phyloP scores from a whole-genome alignment of 1,140 invertebrate genomes.

The Drosophila dunni region DNA sequence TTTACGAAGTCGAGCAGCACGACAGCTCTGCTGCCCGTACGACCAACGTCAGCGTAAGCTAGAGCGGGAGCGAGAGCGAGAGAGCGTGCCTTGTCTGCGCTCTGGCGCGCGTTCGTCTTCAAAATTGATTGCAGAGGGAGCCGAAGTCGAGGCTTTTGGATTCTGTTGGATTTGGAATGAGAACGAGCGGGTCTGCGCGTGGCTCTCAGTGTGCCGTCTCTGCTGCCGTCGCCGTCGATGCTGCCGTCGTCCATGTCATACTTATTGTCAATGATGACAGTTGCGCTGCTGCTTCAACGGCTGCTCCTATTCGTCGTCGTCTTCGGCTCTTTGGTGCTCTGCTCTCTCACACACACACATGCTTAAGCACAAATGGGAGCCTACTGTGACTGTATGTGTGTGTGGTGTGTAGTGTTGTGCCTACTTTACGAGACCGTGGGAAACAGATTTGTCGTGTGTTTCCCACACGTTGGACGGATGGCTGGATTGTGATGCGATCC shows the following conservation, averaged over 20 bases:
- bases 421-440: conserved; percentile 86
- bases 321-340: conserved; percentile 50
- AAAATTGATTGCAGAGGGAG: conserved; percentile 71
- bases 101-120: conserved; percentile 76
- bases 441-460: conserved; percentile 87
- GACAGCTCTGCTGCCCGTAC: conserved; percentile 12
- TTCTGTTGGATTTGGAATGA: conserved; percentile 46
- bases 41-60: background rate
- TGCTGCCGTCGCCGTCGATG: conserved; percentile 20
- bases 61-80: conserved; percentile 43
- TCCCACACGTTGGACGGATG: conserved; percentile 86
- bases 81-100: conserved; percentile 64
- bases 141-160: conserved; percentile 55
- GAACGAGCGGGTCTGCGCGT: conserved; percentile 63
- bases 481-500: conserved; percentile 84
- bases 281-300: conserved; percentile 71
- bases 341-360: conserved; percentile 26
- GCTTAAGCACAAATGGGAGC: conserved; percentile 47
- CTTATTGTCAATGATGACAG: conserved; percentile 85
- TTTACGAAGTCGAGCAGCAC: conserved; percentile 27
- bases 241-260: conserved; percentile 76
- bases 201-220: conserved; percentile 61
- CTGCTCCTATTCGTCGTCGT: conserved; percentile 55
- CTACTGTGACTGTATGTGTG: conserved; percentile 38
- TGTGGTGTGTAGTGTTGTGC: conserved; percentile 64